A percentile compares a stretch with the other conserved stretches of the same genome.
phyloP scores from a whole-genome alignment of 1,140 invertebrate genomes.

The Thrips palmi region DNA sequence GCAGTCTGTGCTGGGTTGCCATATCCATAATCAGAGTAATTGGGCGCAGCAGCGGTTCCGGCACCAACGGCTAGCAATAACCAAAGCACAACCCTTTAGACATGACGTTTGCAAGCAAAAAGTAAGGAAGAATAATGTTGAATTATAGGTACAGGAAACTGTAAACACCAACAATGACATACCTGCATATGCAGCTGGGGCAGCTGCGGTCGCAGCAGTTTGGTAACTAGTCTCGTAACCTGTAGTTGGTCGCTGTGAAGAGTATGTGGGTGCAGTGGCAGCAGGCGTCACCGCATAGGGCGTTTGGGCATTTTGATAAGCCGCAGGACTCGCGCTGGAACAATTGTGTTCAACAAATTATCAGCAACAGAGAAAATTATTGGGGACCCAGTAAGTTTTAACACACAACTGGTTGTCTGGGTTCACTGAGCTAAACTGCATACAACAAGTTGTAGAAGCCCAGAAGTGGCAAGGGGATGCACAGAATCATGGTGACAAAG shows the following conservation, averaged over 20 bases:
- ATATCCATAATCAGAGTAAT: conserved; percentile 55
- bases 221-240: conserved; percentile 60
- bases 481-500: no score
- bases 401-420: neutral
- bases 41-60: conserved; percentile 37
- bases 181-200: conserved; percentile 38
- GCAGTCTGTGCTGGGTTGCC: conserved; percentile 35
- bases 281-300: conserved; percentile 60
- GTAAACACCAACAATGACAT: conserved; percentile 17
- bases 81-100: neutral
- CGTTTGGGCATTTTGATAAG: conserved; percentile 59
- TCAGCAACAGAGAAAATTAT: neutral
- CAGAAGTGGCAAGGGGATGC: no score
- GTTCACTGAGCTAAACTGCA: neutral
- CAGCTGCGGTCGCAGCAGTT: conserved; percentile 33
- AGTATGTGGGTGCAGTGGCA: conserved; percentile 55
- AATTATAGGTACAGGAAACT: neutral
- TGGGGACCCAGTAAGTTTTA: neutral
- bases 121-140: conserved; percentile 14
- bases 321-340: conserved; percentile 25
- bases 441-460: neutral
- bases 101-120: conserved; percentile 1
- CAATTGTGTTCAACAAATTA: neutral
- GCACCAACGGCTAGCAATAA: conserved; percentile 30
- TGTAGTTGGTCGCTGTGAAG: conserved; percentile 50